phyloP scores from a whole-genome alignment of 2,888 invertebrate genomes.

The Hirtodrosophila duncani region DNA sequence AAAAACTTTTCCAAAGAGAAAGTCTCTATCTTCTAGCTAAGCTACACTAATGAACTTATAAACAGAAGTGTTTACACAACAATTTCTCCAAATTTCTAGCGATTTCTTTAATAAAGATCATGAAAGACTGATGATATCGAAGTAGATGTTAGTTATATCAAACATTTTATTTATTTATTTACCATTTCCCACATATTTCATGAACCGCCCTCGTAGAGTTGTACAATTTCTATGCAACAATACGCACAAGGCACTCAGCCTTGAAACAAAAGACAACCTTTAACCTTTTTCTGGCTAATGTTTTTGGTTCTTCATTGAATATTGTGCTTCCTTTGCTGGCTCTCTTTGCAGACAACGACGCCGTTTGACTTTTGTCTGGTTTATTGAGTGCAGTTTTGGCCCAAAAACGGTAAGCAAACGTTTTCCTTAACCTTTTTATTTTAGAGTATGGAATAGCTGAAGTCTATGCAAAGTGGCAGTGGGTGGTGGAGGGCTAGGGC shows the following conservation, averaged over 20 bases:
- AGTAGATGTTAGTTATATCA: too few species aligned
- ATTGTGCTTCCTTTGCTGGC: too few species aligned
- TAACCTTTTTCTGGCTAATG: conserved; percentile 42
- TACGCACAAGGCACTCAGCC: conserved; percentile 61
- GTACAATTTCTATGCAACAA: conserved; percentile 24
- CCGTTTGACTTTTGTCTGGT: conserved; percentile 40
- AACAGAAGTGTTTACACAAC: too few species aligned
- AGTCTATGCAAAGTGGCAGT: conserved; percentile 60
- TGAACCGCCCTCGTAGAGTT: too few species aligned
- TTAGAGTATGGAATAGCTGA: conserved; percentile 1
- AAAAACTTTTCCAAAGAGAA: too few species aligned
- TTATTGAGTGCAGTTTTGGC: conserved; percentile 56
- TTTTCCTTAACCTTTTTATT: conserved; percentile 51
- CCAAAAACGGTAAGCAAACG: conserved; percentile 55
- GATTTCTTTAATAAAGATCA: too few species aligned
- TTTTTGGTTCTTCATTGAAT: conserved; percentile 14
- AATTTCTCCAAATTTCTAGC: too few species aligned
- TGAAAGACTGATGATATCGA: too few species aligned
- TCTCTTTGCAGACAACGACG: conserved; percentile 44
- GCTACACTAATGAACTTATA: too few species aligned
- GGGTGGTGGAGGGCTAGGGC: conserved; percentile 34
- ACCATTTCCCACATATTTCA: too few species aligned
- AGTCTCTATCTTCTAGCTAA: too few species aligned
- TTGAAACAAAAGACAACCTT: conserved; percentile 44
- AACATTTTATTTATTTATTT: too few species aligned